Conservation (phyloP, 2,113 vertebrate species). For the Ophthalmolycus amberensis region DNA sequence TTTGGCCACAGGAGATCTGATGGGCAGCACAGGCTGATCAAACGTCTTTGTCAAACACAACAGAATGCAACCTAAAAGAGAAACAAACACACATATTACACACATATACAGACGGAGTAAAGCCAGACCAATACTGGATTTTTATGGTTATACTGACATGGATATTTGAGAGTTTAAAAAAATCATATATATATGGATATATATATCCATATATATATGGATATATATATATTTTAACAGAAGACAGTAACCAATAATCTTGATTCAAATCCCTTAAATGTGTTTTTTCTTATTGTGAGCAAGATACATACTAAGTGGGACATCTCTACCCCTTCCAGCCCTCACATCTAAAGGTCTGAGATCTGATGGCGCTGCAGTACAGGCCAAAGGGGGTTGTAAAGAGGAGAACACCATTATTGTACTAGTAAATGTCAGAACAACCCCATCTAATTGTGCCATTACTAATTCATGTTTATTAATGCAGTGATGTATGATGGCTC, state of each 20-base stretch:
- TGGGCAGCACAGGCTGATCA: slow-evolving; percentile 65
- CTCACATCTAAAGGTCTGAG: slow-evolving; percentile 53
- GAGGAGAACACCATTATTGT: slow-evolving; percentile 67
- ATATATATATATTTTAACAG: background rate
- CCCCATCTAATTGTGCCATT: slow-evolving; percentile 79
- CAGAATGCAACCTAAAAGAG: slow-evolving; percentile 59
- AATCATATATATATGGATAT: background rate
- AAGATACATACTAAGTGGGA: background rate
- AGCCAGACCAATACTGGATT: slow-evolving; percentile 1
- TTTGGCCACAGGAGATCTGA: slow-evolving; percentile 66
- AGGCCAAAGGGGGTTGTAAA: slow-evolving; percentile 57
- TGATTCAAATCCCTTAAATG: background rate
- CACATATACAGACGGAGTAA: background rate
- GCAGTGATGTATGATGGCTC: slow-evolving; percentile 77
- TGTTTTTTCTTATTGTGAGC: background rate
- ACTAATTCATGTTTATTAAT: slow-evolving; percentile 85
- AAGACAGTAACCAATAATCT: background rate
- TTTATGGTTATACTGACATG: background rate
- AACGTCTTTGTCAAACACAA: slow-evolving; percentile 50
- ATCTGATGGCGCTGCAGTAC: slow-evolving; percentile 39
- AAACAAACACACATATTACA: slow-evolving; percentile 51
- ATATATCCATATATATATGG: background rate
- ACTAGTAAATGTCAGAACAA: slow-evolving; percentile 78
- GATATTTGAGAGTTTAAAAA: background rate
- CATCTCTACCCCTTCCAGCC: slow-evolving; percentile 34